These are phyloP conservation scores for Chirona hameri DNA, from an alignment of 2,888 invertebrate species.

Conservation along the genomic window DNA sequence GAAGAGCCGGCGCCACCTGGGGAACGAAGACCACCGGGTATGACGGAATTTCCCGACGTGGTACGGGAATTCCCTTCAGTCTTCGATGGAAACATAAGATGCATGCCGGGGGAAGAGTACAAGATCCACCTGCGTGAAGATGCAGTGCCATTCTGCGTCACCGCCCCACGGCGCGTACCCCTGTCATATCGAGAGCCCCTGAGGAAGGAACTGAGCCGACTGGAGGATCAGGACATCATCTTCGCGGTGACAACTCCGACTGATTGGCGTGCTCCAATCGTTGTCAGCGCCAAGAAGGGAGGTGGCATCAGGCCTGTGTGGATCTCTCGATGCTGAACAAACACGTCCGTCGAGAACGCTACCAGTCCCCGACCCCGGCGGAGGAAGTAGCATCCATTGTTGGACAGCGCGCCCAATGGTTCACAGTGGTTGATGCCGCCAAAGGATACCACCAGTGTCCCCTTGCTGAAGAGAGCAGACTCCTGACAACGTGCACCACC, in stretches of 20 bases:
- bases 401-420: not conserved
- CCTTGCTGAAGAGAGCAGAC: slow-evolving; percentile 3
- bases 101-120: not conserved
- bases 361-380: slow-evolving; percentile 2
- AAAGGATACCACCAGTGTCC: slow-evolving; percentile 33
- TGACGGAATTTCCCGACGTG: no score
- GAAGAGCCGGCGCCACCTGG: no score
- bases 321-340: slow-evolving; percentile 24
- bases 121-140: not conserved
- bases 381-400: not conserved
- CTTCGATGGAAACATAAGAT: not conserved
- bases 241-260: slow-evolving; percentile 32
- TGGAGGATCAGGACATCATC: not conserved
- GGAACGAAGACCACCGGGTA: no score
- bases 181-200: not conserved
- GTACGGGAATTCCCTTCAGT: not conserved
- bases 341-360: slow-evolving; percentile 13
- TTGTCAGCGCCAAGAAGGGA: no score
- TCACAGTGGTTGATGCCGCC: slow-evolving; percentile 30
- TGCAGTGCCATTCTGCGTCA: not conserved
- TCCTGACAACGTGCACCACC: slow-evolving; percentile 33
- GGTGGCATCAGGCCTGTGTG: no score
- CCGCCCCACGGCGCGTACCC: not conserved
- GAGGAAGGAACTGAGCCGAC: not conserved
- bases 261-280: not conserved